phyloP scores from a whole-genome alignment of 2,113 vertebrate genomes.

The Nycticryphes semicollaris region DNA sequence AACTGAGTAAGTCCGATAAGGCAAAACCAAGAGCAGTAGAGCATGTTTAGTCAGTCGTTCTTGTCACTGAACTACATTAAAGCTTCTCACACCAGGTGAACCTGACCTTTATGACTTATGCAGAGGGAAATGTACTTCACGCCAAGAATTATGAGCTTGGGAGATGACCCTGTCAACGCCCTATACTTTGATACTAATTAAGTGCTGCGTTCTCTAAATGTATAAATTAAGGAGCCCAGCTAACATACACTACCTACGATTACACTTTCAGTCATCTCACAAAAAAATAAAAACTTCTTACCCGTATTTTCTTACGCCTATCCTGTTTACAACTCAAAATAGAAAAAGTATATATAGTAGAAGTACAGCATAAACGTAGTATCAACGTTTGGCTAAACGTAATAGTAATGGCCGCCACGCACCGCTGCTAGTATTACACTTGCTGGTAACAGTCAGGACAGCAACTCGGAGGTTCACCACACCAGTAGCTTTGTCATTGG shows the following conservation, averaged over 20 bases:
- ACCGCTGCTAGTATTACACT: not conserved
- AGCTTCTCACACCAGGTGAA: not conserved
- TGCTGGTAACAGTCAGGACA: not conserved
- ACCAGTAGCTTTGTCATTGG: not conserved
- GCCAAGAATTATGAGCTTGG: not conserved
- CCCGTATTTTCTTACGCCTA: not conserved
- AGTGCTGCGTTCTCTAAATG: not conserved
- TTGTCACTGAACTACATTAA: not conserved
- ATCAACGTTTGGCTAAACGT: not conserved
- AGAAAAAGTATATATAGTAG: not conserved
- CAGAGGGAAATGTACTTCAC: not conserved
- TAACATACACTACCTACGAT: not conserved
- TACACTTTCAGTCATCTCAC: not conserved
- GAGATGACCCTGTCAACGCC: not conserved
- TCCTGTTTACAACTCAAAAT: not conserved
- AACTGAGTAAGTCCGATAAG: not conserved
- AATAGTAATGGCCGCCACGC: not conserved
- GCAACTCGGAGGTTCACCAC: not conserved
- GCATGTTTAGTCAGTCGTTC: not conserved
- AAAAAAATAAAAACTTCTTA: not conserved
- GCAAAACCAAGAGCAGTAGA: not conserved
- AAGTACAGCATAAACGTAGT: not conserved
- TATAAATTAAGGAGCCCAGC: not conserved
- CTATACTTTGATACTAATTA: not conserved
- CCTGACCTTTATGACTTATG: slow-evolving; percentile 7